Conservation (phyloP, 2,113 vertebrate species). For the Aspidoscelis tigris region DNA sequence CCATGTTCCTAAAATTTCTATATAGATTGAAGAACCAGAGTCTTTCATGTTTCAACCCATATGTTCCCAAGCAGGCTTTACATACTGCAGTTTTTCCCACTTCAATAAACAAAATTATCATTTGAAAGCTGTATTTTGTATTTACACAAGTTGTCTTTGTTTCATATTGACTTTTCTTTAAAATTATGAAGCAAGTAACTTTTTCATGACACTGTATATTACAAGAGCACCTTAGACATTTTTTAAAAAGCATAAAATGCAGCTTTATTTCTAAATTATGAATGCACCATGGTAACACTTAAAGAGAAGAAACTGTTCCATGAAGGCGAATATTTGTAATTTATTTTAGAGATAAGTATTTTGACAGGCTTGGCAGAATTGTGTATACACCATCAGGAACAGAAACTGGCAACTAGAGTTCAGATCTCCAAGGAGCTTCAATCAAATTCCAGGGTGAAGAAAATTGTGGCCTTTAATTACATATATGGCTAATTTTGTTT, state of each 20-base stretch:
- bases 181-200: too few relatives aligned
- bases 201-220: too few relatives aligned
- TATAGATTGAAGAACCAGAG: not conserved
- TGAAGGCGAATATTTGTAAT: constrained; percentile 7
- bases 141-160: too few relatives aligned
- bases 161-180: too few relatives aligned
- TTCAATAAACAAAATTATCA: too few relatives aligned
- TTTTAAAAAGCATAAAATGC: not conserved
- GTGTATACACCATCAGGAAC: not conserved
- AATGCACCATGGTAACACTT: not conserved
- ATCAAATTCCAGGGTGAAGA: constrained; percentile 36
- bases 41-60: not conserved
- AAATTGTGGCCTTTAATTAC: constrained; percentile 50
- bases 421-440: constrained; percentile 45
- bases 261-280: not conserved
- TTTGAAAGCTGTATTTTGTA: too few relatives aligned
- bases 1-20: not conserved
- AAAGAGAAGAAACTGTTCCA: constrained; percentile 12
- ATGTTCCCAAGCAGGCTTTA: not conserved
- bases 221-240: too few relatives aligned
- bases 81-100: not conserved
- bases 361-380: constrained; percentile 54
- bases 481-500: constrained; percentile 43
- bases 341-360: constrained; percentile 53
- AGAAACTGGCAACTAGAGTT: constrained; percentile 37